Conservation (phyloP, 2,888 invertebrate species). For the Tetheella fluctuosa region DNA sequence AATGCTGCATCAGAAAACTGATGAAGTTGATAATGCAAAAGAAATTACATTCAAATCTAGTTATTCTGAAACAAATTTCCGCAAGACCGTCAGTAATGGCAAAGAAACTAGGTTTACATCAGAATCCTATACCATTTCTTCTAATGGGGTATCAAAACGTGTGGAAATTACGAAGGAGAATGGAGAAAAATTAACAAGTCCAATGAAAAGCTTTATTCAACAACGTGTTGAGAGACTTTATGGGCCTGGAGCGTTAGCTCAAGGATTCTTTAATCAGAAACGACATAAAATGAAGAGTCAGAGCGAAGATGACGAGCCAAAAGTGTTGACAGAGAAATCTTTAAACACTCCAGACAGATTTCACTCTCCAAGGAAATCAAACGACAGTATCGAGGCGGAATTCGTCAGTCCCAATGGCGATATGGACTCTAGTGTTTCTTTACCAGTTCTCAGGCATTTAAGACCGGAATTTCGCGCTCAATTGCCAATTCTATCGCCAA, state of each 20-base stretch:
- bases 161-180: slow-evolving; percentile 80
- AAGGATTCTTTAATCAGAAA: slow-evolving; percentile 91
- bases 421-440: slow-evolving; percentile 57
- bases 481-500: slow-evolving; percentile 87
- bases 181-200: slow-evolving; percentile 74
- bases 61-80: slow-evolving; percentile 78
- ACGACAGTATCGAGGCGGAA: slow-evolving; percentile 52
- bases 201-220: slow-evolving; percentile 91
- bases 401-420: slow-evolving; percentile 65
- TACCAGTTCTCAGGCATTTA: slow-evolving; percentile 92
- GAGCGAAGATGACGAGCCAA: slow-evolving; percentile 69
- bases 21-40: slow-evolving; percentile 74
- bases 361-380: slow-evolving; percentile 54
- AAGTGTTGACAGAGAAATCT: slow-evolving; percentile 72
- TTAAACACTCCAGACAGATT: slow-evolving; percentile 69
- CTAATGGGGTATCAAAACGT: slow-evolving; percentile 74
- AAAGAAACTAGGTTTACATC: slow-evolving; percentile 66
- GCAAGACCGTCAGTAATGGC: slow-evolving; percentile 69
- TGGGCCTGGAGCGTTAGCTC: slow-evolving; percentile 93
- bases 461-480: slow-evolving; percentile 94
- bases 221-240: slow-evolving; percentile 94
- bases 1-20: slow-evolving; percentile 70
- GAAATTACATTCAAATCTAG: slow-evolving; percentile 77
- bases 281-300: slow-evolving; percentile 76
- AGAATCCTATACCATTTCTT: slow-evolving; percentile 77